Conservation (phyloP, 2,888 invertebrate species). For the Therioaphis trifolii region DNA sequence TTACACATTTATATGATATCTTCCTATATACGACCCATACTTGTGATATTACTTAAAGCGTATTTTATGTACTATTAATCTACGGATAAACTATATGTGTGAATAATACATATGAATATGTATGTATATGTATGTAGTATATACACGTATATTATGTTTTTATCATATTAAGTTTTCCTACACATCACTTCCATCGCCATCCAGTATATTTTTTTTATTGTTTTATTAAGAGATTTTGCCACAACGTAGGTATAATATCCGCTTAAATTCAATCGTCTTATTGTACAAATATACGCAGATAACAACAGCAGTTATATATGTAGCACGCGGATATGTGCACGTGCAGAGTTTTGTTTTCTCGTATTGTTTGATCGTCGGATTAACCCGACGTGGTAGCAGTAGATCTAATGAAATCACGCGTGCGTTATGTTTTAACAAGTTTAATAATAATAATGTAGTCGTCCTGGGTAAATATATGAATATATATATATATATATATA, state of each 20-base stretch:
- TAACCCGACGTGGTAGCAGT: not conserved
- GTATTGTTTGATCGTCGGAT: constrained; percentile 53
- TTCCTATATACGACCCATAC: too few relatives aligned
- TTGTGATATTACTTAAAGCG: too few relatives aligned
- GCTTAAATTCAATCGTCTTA: not conserved
- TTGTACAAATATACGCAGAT: not conserved
- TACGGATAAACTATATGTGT: too few relatives aligned
- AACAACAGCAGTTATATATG: not conserved
- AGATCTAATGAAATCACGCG: constrained; percentile 49
- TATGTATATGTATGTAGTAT: not conserved
- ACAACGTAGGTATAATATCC: not conserved
- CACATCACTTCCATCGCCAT: too few relatives aligned
- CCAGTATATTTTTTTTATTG: not conserved
- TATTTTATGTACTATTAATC: too few relatives aligned
- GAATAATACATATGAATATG: not conserved
- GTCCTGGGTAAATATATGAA: not conserved
- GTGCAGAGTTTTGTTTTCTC: not conserved
- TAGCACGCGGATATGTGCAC: not conserved
- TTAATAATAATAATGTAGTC: constrained; percentile 39
- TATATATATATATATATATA: too few relatives aligned
- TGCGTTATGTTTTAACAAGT: constrained; percentile 59
- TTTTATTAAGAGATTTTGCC: not conserved
- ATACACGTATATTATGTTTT: not conserved
- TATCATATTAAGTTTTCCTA: not conserved
- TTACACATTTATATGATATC: too few relatives aligned